Evolutionary conservation across 2,113 vertebrate species (phyloP).

Genomic region (Serinus canaria): DNA sequence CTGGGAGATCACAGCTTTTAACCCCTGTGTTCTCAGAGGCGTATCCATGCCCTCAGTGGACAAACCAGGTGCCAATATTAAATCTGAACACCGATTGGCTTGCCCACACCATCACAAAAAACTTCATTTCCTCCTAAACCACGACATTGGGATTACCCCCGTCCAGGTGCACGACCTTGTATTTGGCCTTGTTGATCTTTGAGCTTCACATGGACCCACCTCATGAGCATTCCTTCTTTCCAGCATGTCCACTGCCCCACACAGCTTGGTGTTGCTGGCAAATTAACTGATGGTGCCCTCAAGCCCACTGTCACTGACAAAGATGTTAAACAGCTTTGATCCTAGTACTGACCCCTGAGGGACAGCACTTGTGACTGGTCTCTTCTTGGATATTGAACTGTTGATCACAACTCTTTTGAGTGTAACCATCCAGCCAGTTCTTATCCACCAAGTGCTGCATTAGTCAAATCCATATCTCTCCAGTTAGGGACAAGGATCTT

Average conservation of each 20-base stretch:
- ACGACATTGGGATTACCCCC: background rate
- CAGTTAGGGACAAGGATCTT: background rate
- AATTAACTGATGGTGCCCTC: background rate
- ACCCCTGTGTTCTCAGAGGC: too few species aligned
- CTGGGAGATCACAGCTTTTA: too few species aligned
- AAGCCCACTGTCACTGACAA: background rate
- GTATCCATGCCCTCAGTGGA: too few species aligned
- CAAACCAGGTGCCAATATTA: too few species aligned
- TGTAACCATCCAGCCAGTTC: background rate
- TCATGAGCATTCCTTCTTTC: background rate
- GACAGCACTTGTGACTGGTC: background rate
- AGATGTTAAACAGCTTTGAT: fast-evolving
- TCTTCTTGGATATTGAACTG: background rate
- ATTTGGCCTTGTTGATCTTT: background rate
- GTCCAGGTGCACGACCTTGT: background rate
- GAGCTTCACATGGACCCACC: background rate
- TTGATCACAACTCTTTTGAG: background rate
- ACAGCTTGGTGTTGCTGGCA: background rate
- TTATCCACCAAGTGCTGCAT: background rate
- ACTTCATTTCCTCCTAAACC: too few species aligned
- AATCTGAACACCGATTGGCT: too few species aligned
- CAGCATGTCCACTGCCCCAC: fast-evolving
- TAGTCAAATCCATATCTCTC: background rate
- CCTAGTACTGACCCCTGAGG: too few species aligned
- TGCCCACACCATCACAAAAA: too few species aligned